These are phyloP conservation scores for Picus viridis DNA, from an alignment of 2,797 vertebrate genomes.

Conservation along the genomic window DNA sequence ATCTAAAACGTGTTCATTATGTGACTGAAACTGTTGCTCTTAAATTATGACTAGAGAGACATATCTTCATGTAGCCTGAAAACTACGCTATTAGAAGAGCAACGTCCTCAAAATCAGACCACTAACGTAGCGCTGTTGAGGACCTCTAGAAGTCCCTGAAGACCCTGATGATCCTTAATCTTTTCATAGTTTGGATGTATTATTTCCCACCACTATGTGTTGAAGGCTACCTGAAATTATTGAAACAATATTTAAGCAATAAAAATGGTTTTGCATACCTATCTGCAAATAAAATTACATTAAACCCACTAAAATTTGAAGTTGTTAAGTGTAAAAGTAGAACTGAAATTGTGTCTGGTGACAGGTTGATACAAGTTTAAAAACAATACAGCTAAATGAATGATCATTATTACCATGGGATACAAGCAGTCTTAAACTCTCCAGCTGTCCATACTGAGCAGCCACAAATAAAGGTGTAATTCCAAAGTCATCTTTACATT, in stretches of 20 bases:
- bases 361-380: background rate
- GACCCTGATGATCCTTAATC: background rate
- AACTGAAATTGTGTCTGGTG: background rate
- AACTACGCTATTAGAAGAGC: background rate
- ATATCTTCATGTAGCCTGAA: background rate
- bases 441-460: slow-evolving; percentile 88
- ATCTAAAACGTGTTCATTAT: background rate
- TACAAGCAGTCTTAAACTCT: slow-evolving; percentile 85
- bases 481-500: slow-evolving; percentile 88
- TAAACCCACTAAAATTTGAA: background rate
- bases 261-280: background rate
- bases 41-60: background rate
- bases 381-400: background rate
- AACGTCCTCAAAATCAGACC: background rate
- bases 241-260: background rate
- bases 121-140: background rate
- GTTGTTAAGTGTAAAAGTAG: background rate
- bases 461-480: slow-evolving; percentile 93
- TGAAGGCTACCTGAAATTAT: background rate
- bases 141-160: background rate
- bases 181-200: background rate
- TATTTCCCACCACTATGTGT: background rate
- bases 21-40: background rate
- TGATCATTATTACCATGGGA: slow-evolving; percentile 80
- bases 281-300: background rate